Evolutionary conservation across 2,888 invertebrate species (phyloP).

Genomic region (Venustoraphidia nigricollis): DNA sequence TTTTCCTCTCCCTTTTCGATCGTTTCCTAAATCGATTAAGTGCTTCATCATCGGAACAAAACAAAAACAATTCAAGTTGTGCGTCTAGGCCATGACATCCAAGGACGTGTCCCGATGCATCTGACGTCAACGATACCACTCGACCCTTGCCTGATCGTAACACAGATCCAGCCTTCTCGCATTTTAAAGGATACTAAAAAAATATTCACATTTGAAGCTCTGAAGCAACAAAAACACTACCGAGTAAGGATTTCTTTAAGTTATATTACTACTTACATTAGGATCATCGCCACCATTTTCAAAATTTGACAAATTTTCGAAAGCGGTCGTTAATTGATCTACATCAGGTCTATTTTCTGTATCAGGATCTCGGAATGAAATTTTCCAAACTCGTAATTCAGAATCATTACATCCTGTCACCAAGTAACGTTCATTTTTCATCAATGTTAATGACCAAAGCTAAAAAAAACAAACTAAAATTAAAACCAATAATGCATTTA

Average conservation of each 20-base stretch:
- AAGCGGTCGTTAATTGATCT: conserved; percentile 31
- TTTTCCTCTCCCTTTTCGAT: conserved; percentile 55
- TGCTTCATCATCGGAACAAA: conserved; percentile 63
- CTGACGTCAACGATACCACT: conserved; percentile 57
- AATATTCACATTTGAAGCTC: not conserved
- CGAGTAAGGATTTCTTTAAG: not conserved
- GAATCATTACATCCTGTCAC: conserved; percentile 80
- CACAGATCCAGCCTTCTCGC: conserved; percentile 64
- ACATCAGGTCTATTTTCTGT: conserved; percentile 27
- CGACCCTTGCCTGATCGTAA: conserved; percentile 65
- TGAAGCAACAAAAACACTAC: not conserved
- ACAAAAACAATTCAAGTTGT: conserved; percentile 66
- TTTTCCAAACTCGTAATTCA: conserved; percentile 72
- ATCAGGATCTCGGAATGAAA: conserved; percentile 38
- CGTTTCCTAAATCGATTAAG: conserved; percentile 56
- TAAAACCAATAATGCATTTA: not conserved
- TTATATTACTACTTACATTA: conserved; percentile 26
- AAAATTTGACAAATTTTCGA: conserved; percentile 32
- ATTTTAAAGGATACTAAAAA: conserved; percentile 48
- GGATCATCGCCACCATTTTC: conserved; percentile 36
- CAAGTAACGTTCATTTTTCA: conserved; percentile 64
- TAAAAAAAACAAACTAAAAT: conserved; percentile 20
- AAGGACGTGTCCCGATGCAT: conserved; percentile 54
- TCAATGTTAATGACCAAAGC: conserved; percentile 74
- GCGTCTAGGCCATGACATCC: conserved; percentile 74